phyloP scores from a whole-genome alignment of 2,888 invertebrate genomes.

The Lasioglossum malachurum region DNA sequence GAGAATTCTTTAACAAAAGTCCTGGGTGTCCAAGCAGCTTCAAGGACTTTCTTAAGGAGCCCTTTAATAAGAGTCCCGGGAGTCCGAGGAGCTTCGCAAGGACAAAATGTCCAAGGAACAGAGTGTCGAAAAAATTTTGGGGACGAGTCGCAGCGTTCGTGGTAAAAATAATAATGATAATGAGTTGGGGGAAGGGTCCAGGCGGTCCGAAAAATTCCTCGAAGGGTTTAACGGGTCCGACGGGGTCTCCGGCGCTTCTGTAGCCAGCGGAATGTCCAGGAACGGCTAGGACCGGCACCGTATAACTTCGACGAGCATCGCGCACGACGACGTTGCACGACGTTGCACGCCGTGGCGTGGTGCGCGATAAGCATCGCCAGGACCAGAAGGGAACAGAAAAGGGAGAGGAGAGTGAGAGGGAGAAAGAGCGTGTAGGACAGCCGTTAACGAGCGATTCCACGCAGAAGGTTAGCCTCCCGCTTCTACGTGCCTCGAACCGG shows the following conservation, averaged over 20 bases:
- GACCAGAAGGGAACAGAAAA: conserved; percentile 64
- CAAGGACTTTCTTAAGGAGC: not conserved
- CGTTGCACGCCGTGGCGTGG: conserved; percentile 50
- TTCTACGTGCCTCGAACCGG: conserved; percentile 27
- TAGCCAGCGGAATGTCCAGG: conserved; percentile 69
- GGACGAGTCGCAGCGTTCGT: not conserved
- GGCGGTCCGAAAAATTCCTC: conserved; percentile 47
- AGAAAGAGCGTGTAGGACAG: conserved; percentile 72
- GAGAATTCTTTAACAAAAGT: no score
- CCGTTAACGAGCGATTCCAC: conserved; percentile 75
- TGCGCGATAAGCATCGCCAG: conserved; percentile 76
- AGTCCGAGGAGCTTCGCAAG: no score
- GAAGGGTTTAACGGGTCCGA: conserved; percentile 56
- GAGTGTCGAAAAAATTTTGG: no score
- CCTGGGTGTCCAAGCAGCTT: not conserved
- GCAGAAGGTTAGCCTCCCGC: conserved; percentile 62
- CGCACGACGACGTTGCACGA: conserved; percentile 39
- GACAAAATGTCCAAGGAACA: not conserved
- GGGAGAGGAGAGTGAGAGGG: conserved; percentile 61
- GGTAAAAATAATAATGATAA: not conserved
- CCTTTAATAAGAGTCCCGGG: not conserved
- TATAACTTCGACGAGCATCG: conserved; percentile 62
- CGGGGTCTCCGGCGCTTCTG: conserved; percentile 52
- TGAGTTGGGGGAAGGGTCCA: not conserved
- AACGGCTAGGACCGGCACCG: conserved; percentile 63